Base-by-base conservation (phyloP, 2,797 vertebrate species). In the Propithecus deckenii region DNA sequence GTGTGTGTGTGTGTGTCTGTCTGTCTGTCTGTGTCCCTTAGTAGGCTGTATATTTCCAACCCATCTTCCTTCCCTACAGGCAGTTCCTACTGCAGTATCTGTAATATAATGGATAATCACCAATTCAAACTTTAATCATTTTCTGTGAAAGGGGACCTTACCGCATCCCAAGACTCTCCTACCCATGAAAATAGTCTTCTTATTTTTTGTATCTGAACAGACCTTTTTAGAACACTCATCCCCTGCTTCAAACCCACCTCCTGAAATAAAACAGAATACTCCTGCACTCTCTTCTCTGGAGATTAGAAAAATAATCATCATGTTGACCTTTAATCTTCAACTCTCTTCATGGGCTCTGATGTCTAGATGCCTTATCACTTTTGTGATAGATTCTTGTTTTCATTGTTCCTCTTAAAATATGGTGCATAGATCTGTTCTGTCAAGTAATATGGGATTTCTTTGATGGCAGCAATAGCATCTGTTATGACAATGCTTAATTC, bases 241-340 rank as follows among this genome's bases (percentile, higher is more conserved):
- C 0, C 22, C 20, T 46, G 7, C 32, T 81, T 88, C 35, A 71
- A 46, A 20, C 25, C 18, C 50, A 74, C 67, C 41, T 92, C 61
- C 50, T 91, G 63, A 97, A 94, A 94, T 76, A 69, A 90, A 86
- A 80, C 41, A 67, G 35, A 85, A 78, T 48, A 55, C 35, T 30
- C 75, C 86, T 63, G 50, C 0, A 14, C 4, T 46, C 41, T 80
- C 18, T 91, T 79, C 72, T 72, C 8, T 61, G 18, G 48, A 79
- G 69, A 69, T 75, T 59, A 92, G 30, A 86, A 83, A 89, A 67
- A 7, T 72, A 81, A 71, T 85, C 67, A 72, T 69, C 48, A 38
- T 28, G 2, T 18, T 88, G 74, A 96, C 52, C 55, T 65, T 84
- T 94, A 25, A 80, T 91, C 83, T 76, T 91, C 57, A 87, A 14